Evolutionary conservation across 2,888 invertebrate species (phyloP).

Genomic region (Osmoderma eremita): DNA sequence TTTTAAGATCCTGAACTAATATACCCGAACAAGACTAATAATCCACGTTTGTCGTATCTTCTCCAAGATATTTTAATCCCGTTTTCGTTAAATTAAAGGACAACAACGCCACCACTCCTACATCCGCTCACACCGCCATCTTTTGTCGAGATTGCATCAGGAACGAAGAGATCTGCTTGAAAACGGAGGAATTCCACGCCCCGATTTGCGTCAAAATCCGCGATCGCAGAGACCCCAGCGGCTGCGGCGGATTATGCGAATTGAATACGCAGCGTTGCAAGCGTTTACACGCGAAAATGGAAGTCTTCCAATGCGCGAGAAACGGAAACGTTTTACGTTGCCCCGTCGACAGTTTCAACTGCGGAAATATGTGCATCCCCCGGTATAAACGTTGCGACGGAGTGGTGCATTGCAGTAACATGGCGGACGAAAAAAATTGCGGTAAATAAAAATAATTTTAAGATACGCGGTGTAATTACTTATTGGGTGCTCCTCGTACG

Average conservation of each 20-base stretch:
- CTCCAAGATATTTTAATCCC: too few species aligned
- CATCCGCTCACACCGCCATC: background rate
- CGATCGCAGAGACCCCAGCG: conserved; percentile 63
- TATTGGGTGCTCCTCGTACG: too few species aligned
- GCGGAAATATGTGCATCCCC: conserved; percentile 77
- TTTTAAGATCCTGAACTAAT: too few species aligned
- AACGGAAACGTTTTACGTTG: conserved; percentile 70
- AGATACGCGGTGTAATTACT: conserved; percentile 10
- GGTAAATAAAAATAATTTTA: conserved; percentile 65
- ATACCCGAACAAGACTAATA: too few species aligned
- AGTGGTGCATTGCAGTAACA: conserved; percentile 77
- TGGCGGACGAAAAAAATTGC: conserved; percentile 78
- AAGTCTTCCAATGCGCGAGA: conserved; percentile 68
- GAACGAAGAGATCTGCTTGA: conserved; percentile 56
- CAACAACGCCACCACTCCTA: too few species aligned
- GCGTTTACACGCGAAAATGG: conserved; percentile 66
- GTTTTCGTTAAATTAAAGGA: too few species aligned
- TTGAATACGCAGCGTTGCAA: conserved; percentile 74
- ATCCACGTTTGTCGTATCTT: too few species aligned
- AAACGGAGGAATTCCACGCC: conserved; percentile 52
- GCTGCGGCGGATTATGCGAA: conserved; percentile 74
- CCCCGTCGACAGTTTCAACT: conserved; percentile 74
- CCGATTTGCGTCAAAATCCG: conserved; percentile 56
- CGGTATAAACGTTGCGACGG: conserved; percentile 76
- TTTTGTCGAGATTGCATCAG: conserved; percentile 52